phyloP scores from a whole-genome alignment of 2,797 vertebrate genomes.

The Glyptemys insculpta region DNA sequence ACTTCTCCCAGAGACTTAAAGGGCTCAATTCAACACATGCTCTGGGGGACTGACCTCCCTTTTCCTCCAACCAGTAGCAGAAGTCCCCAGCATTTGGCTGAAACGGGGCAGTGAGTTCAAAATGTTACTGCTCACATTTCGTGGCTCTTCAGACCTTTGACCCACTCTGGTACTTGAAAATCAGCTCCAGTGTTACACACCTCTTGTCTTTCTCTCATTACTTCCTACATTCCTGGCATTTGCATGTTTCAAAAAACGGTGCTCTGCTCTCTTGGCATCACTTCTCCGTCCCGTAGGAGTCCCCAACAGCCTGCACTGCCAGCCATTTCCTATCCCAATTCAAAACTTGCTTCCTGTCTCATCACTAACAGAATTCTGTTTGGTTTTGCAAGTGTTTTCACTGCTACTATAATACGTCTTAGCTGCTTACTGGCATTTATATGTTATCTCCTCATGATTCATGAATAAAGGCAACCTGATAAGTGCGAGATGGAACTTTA shows the following conservation, averaged over 20 bases:
- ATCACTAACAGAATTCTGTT: conserved; percentile 26
- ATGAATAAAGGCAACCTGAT: not conserved
- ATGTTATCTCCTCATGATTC: not conserved
- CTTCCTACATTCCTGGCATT: not conserved
- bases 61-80: not conserved
- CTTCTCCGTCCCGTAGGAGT: not conserved
- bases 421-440: not conserved
- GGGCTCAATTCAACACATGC: not conserved
- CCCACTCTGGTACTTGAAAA: not conserved
- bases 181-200: not conserved
- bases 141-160: not conserved
- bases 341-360: conserved; percentile 1
- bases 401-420: not conserved
- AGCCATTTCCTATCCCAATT: conserved; percentile 16
- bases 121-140: not conserved
- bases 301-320: not conserved
- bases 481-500: not conserved
- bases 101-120: not conserved
- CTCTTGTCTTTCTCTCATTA: not conserved
- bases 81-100: not conserved
- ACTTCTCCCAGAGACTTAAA: not conserved
- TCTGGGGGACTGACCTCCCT: not conserved
- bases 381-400: conserved; percentile 10
- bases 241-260: rapidly evolving
- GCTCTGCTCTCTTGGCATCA: not conserved